These are phyloP conservation scores for Centropyge bicolor DNA, from an alignment of 2,797 vertebrate genomes.

Conservation along the genomic window DNA sequence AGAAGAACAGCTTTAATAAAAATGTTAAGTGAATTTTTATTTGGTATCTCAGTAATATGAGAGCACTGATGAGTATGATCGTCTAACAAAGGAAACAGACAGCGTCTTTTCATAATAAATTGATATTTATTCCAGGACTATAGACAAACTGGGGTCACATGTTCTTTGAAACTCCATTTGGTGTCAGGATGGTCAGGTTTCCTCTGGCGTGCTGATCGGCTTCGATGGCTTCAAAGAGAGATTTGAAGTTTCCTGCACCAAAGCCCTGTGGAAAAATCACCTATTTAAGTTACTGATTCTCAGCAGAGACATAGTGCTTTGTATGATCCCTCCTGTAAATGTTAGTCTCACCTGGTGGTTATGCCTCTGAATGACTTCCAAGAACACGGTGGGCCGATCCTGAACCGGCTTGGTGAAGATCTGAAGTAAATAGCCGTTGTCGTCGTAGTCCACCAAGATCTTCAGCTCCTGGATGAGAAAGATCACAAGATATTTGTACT, in stretches of 20 bases:
- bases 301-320: neutral
- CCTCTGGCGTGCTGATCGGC: constrained; percentile 91
- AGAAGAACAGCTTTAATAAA: constrained; percentile 27
- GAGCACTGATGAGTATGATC: neutral
- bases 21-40: constrained; percentile 14
- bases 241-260: constrained; percentile 97
- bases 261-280: constrained; percentile 88
- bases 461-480: constrained; percentile 88
- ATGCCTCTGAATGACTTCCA: constrained; percentile 96
- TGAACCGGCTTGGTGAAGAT: constrained; percentile 98
- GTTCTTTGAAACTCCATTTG: constrained; percentile 82
- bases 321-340: neutral
- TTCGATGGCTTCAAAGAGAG: constrained; percentile 96
- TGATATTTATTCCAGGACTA: neutral
- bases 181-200: constrained; percentile 90
- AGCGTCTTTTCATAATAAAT: constrained; percentile 6
- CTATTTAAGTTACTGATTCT: neutral
- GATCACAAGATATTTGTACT: constrained; percentile 5
- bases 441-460: constrained; percentile 96
- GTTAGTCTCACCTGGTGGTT: constrained; percentile 92
- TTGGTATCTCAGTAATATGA: constrained; percentile 19
- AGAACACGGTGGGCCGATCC: constrained; percentile 96
- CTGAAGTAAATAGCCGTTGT: constrained; percentile 96
- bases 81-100: neutral
- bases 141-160: constrained; percentile 68